A percentile compares a stretch with the other conserved stretches of the same genome.
phyloP scores from a whole-genome alignment of 2,797 vertebrate species.

The Poecilia picta region DNA sequence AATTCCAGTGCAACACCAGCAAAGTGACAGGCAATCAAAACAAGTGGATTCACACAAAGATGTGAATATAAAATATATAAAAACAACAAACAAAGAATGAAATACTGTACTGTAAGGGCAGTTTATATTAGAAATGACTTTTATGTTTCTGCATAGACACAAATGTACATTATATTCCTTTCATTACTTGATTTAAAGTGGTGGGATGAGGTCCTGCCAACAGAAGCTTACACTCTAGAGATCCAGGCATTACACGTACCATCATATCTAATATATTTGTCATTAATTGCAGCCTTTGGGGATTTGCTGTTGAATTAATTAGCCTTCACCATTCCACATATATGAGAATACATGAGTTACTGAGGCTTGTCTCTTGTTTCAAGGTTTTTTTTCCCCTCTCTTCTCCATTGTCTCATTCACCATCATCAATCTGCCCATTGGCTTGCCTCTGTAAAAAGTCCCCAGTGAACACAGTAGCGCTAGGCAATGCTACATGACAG shows the following conservation, averaged over 20 bases:
- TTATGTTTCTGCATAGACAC: constrained; percentile 3
- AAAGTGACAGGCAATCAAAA: too few relatives aligned
- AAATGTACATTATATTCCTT: constrained; percentile 27
- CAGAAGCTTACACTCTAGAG: constrained; percentile 64
- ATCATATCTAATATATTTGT: constrained; percentile 82
- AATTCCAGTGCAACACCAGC: constrained; percentile 20
- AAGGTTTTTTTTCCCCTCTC: constrained; percentile 14
- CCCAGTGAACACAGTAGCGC: constrained; percentile 32
- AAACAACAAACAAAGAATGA: too few relatives aligned
- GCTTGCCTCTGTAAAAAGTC: constrained; percentile 41
- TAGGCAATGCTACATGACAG: constrained; percentile 44
- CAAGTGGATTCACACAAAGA: too few relatives aligned
- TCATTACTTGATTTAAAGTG: constrained; percentile 70
- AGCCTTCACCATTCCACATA: constrained; percentile 67
- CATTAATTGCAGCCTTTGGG: constrained; percentile 82
- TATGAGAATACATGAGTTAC: constrained; percentile 60
- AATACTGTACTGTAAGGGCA: constrained; percentile 15
- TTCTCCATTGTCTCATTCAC: constrained; percentile 33
- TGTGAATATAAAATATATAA: too few relatives aligned
- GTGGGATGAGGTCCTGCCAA: constrained; percentile 74
- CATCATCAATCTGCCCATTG: constrained; percentile 50
- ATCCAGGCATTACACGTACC: constrained; percentile 78
- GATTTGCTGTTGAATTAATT: constrained; percentile 84
- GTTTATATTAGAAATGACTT: constrained; percentile 38
- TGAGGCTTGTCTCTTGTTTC: constrained; percentile 49